These are phyloP conservation scores for Synergus itoensis DNA, from an alignment of 2,888 invertebrate species.

Conservation along the genomic window DNA sequence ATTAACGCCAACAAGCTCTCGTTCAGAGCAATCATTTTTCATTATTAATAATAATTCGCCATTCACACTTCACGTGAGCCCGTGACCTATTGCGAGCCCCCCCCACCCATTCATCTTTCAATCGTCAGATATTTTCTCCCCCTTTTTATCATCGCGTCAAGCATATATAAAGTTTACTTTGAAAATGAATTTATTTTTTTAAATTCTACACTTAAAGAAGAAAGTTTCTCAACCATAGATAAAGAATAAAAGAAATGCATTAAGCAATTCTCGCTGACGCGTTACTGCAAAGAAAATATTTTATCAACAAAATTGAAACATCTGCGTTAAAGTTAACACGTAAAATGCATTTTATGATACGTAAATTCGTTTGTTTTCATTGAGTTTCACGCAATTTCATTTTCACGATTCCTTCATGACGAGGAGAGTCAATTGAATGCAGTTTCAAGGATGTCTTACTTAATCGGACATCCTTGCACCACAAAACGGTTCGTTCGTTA, in stretches of 20 bases:
- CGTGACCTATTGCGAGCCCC: slow-evolving; percentile 16
- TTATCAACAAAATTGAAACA: neutral
- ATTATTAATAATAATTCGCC: slow-evolving; percentile 17
- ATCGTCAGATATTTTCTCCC: neutral
- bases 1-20: slow-evolving; percentile 26
- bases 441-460: slow-evolving; percentile 11
- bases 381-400: neutral
- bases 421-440: slow-evolving; percentile 7
- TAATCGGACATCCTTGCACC: slow-evolving; percentile 12
- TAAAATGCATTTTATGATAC: neutral
- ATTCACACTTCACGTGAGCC: slow-evolving; percentile 13
- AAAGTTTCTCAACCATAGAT: no score
- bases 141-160: neutral
- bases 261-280: no score
- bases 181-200: no score
- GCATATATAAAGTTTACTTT: neutral
- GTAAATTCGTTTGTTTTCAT: neutral
- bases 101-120: neutral
- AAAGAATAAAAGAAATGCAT: no score
- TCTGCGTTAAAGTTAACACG: neutral
- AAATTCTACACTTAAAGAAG: no score
- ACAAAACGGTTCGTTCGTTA: slow-evolving; percentile 5
- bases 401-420: neutral
- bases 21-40: slow-evolving; percentile 20
- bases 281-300: neutral